Percentiles rank a stretch among this genome's conserved stretches.
phyloP scores from a whole-genome alignment of 2,888 invertebrate species.

The Drosophila ochracea region DNA sequence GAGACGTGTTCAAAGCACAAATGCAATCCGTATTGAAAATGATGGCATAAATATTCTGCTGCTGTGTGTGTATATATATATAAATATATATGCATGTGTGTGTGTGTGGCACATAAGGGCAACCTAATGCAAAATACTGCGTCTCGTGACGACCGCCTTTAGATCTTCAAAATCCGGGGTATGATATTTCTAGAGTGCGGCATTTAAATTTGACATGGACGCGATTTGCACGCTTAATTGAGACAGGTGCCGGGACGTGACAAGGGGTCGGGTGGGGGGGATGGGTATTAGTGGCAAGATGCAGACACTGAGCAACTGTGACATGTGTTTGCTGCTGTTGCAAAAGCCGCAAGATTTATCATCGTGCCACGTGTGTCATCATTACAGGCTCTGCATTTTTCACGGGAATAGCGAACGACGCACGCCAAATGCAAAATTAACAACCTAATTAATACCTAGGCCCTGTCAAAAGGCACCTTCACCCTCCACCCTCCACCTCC shows the following conservation, averaged over 20 bases:
- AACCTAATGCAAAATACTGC: conserved; percentile 6
- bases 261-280: conserved; percentile 3
- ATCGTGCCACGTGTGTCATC: conserved; percentile 74
- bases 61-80: background rate
- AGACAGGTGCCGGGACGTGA: conserved; percentile 70
- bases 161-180: conserved; percentile 56
- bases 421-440: conserved; percentile 83
- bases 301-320: conserved; percentile 50
- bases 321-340: conserved; percentile 74
- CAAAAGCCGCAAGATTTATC: conserved; percentile 77
- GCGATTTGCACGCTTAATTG: conserved; percentile 82
- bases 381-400: conserved; percentile 60
- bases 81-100: background rate
- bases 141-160: conserved; percentile 48
- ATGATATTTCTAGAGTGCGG: conserved; percentile 58
- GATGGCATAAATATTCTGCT: conserved; percentile 29
- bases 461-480: conserved; percentile 54
- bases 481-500: conserved; percentile 27
- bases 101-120: background rate
- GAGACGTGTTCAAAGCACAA: conserved; percentile 51
- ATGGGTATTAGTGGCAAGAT: conserved; percentile 15
- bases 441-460: conserved; percentile 84
- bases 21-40: conserved; percentile 1
- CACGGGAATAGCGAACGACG: conserved; percentile 79
- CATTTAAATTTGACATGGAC: conserved; percentile 74